A percentile compares a stretch with the other conserved stretches of the same genome.
phyloP scores from a whole-genome alignment of 2,113 vertebrate species.

The Pungitius pungitius region DNA sequence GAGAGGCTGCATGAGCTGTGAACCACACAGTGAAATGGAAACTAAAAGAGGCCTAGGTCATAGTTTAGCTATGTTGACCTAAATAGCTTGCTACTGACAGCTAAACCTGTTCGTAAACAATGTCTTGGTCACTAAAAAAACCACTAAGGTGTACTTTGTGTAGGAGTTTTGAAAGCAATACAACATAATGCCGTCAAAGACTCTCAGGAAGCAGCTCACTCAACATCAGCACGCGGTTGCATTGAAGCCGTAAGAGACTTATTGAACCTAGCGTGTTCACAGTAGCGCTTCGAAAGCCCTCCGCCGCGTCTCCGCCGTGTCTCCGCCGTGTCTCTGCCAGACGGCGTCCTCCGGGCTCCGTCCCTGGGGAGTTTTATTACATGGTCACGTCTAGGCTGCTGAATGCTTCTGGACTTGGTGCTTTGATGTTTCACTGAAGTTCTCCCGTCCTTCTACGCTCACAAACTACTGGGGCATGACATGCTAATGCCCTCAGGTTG shows the following conservation, averaged over 20 bases:
- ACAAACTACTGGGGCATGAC: conserved; percentile 16
- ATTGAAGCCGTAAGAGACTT: conserved; percentile 7
- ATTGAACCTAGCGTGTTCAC: conserved; percentile 36
- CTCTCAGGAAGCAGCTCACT: conserved; percentile 10
- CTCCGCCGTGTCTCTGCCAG: conserved; percentile 1
- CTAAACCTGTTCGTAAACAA: too few relatives aligned
- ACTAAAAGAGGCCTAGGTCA: too few relatives aligned
- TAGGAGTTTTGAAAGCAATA: background rate
- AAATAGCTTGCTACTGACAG: too few relatives aligned
- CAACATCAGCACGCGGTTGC: background rate
- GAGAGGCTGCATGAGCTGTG: too few relatives aligned
- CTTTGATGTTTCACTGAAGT: conserved; percentile 45
- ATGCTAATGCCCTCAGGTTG: conserved; percentile 24
- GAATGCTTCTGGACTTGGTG: conserved; percentile 33
- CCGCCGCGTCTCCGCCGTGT: too few relatives aligned
- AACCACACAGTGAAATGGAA: too few relatives aligned
- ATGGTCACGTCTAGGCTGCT: conserved; percentile 1
- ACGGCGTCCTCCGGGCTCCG: conserved; percentile 8
- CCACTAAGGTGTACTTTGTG: too few relatives aligned
- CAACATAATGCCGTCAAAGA: background rate
- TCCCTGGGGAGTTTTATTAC: background rate
- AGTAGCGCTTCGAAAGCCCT: conserved; percentile 22
- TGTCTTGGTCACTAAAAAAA: too few relatives aligned
- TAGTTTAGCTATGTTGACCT: too few relatives aligned
- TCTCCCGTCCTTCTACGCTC: conserved; percentile 25